These are phyloP conservation scores for Reticulitermes lucifugus DNA, from an alignment of 2,888 invertebrate genomes.

Conservation along the genomic window DNA sequence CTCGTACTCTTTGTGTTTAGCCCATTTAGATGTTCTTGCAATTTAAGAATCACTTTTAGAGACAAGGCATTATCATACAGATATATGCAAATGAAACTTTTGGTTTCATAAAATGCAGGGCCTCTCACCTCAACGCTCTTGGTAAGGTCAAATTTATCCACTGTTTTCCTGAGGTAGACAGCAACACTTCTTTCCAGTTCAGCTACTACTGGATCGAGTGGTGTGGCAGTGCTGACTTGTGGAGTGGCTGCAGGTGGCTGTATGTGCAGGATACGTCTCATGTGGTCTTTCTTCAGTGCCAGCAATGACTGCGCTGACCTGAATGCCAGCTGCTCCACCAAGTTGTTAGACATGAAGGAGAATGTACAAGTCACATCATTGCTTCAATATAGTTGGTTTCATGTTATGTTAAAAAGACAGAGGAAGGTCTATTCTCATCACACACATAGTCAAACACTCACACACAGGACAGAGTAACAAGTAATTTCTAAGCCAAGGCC, in stretches of 20 bases:
- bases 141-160: slow-evolving; percentile 73
- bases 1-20: background rate
- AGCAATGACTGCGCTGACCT: slow-evolving; percentile 78
- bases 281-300: slow-evolving; percentile 78
- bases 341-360: slow-evolving; percentile 25
- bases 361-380: background rate
- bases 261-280: slow-evolving; percentile 72
- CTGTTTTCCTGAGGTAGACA: slow-evolving; percentile 75
- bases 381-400: background rate
- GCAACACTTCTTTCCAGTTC: slow-evolving; percentile 71
- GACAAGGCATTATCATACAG: too few relatives aligned
- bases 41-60: background rate
- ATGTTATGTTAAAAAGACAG: background rate
- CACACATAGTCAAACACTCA: background rate
- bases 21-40: background rate
- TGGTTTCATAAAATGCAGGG: background rate
- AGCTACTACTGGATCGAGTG: slow-evolving; percentile 62
- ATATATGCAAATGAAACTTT: background rate
- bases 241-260: slow-evolving; percentile 61
- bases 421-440: background rate
- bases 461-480: background rate
- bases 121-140: slow-evolving; percentile 65
- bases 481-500: background rate
- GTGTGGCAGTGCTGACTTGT: background rate
- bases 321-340: slow-evolving; percentile 73